Conservation (phyloP, 1,140 invertebrate species). For the Tetranychus urticae region DNA sequence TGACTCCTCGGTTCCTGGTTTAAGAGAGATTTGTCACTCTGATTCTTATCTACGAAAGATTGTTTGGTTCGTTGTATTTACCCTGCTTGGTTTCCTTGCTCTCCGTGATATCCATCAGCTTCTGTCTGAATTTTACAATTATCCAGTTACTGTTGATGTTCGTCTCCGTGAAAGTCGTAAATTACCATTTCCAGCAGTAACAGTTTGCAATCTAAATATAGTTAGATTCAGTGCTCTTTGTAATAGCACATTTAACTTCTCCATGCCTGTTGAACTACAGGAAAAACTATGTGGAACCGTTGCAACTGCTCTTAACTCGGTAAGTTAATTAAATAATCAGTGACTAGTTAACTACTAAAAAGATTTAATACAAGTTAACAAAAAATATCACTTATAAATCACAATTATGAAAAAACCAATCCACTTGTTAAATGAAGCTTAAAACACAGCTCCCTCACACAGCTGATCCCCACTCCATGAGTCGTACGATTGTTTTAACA, state of each 20-base stretch:
- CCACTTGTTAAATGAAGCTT: too few species aligned
- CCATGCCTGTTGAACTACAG: conserved; percentile 8
- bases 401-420: too few species aligned
- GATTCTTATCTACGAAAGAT: conserved; percentile 7
- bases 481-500: too few species aligned
- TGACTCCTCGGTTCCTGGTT: conserved; percentile 8
- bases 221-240: conserved; percentile 11
- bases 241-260: conserved; percentile 5
- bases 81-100: conserved; percentile 8
- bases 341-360: too few species aligned
- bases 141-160: conserved; percentile 13
- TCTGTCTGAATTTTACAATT: conserved; percentile 11
- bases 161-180: conserved; percentile 9
- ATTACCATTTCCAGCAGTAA: conserved; percentile 20
- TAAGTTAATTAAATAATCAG: not conserved
- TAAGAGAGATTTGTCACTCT: conserved; percentile 7
- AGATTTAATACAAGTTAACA: too few species aligned
- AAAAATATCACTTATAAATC: too few species aligned
- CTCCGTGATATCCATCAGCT: conserved; percentile 8
- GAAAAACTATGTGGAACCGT: conserved; percentile 9
- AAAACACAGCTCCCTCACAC: too few species aligned
- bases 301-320: not conserved
- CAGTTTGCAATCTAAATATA: conserved; percentile 23
- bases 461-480: too few species aligned
- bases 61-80: conserved; percentile 9